A percentile compares a stretch with the other conserved stretches of the same genome.
Evolutionary conservation across 2,888 invertebrate species (phyloP).

Genomic region (Ophion slaviceki): DNA sequence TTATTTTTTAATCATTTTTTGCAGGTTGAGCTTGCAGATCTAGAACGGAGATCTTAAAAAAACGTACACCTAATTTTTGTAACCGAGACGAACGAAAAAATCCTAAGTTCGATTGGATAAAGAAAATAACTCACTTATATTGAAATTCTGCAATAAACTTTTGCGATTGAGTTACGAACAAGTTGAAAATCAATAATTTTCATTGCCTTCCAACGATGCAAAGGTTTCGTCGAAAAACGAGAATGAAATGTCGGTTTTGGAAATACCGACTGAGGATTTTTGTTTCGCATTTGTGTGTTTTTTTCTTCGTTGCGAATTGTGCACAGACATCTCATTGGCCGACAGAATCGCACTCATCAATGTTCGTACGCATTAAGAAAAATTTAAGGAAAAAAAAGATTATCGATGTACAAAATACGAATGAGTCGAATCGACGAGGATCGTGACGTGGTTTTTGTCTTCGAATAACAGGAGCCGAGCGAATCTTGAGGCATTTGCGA

Average conservation of each 20-base stretch:
- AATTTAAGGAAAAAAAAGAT: not conserved
- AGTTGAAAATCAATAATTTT: too few relatives aligned
- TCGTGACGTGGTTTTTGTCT: not conserved
- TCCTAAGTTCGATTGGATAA: too few relatives aligned
- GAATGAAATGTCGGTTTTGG: not conserved
- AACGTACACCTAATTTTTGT: too few relatives aligned
- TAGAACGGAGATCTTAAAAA: too few relatives aligned
- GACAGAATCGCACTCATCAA: conserved; percentile 52
- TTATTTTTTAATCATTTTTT: too few relatives aligned
- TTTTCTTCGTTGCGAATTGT: conserved; percentile 36
- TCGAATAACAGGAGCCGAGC: conserved; percentile 84
- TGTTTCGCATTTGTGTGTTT: conserved; percentile 3
- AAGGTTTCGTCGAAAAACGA: too few relatives aligned
- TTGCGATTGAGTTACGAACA: too few relatives aligned
- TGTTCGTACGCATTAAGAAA: conserved; percentile 25
- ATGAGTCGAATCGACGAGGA: not conserved
- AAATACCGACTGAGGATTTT: not conserved
- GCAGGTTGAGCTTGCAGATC: too few relatives aligned
- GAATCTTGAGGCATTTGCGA: conserved; percentile 87
- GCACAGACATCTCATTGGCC: conserved; percentile 49
- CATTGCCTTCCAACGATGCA: too few relatives aligned
- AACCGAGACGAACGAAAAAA: too few relatives aligned
- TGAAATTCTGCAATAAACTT: too few relatives aligned
- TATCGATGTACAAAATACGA: not conserved
- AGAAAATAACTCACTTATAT: too few relatives aligned